phyloP scores from a whole-genome alignment of 2,113 vertebrate genomes.

The Corythornis cristatus region DNA sequence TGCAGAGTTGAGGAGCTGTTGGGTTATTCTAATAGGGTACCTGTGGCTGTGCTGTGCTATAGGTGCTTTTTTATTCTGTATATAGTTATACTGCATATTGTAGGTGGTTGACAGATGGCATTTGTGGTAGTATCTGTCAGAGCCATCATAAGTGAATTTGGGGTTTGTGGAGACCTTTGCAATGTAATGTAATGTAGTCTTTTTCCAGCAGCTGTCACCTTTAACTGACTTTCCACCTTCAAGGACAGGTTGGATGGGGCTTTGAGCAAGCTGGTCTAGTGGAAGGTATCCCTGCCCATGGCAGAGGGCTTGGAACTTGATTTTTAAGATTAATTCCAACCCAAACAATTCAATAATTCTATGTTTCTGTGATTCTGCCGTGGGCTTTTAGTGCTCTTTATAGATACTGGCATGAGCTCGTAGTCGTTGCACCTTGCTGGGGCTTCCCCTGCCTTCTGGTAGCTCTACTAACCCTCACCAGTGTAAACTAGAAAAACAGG shows the following conservation, averaged over 20 bases:
- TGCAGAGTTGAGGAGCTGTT: neutral
- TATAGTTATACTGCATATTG: neutral
- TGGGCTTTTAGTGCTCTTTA: neutral
- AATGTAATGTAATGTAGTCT: neutral
- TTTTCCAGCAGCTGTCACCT: neutral
- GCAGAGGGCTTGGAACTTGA: neutral
- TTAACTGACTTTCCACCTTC: neutral
- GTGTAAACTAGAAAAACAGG: neutral
- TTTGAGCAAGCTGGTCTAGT: neutral
- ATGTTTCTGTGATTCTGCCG: neutral
- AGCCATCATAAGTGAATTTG: neutral
- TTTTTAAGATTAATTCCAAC: neutral
- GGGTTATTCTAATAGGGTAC: neutral
- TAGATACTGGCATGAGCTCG: neutral
- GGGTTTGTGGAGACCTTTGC: conserved; percentile 4
- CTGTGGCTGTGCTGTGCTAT: neutral
- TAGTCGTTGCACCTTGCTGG: neutral
- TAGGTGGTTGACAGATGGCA: conserved; percentile 26
- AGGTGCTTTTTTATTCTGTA: neutral
- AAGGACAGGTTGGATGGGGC: neutral
- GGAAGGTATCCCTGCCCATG: neutral
- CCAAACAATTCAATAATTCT: neutral
- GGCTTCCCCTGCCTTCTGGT: neutral
- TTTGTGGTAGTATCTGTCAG: conserved; percentile 9
- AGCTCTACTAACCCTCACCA: neutral